A percentile compares a stretch with the other conserved stretches of the same genome.
phyloP scores from a whole-genome alignment of 2,888 invertebrate species.

The Meliscaeva auricollis region DNA sequence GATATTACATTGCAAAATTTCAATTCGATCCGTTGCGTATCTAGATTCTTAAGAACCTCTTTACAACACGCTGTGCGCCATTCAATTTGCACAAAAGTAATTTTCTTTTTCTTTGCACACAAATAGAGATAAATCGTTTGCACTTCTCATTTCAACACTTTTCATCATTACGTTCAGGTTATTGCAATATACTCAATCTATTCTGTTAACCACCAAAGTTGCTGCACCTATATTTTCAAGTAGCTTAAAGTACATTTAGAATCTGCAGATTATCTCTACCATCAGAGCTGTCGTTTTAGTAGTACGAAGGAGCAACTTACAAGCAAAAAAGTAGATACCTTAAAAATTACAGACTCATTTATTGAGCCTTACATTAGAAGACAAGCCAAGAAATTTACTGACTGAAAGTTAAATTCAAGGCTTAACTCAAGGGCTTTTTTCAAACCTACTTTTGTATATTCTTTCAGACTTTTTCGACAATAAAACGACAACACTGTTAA shows the following conservation, averaged over 20 bases:
- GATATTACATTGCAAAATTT: constrained; percentile 36
- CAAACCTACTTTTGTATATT: too few relatives aligned
- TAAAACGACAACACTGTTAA: neutral
- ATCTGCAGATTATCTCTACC: neutral
- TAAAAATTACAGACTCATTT: too few relatives aligned
- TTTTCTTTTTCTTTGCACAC: constrained; percentile 21
- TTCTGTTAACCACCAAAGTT: constrained; percentile 40
- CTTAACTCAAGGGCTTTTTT: too few relatives aligned
- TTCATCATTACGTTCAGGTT: neutral
- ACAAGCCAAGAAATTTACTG: too few relatives aligned
- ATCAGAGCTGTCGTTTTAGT: neutral
- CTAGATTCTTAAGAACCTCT: constrained; percentile 1
- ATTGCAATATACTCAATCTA: neutral
- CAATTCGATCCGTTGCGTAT: constrained; percentile 37
- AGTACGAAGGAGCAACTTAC: neutral
- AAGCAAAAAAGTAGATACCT: too few relatives aligned
- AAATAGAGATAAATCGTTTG: constrained; percentile 36
- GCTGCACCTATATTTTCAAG: constrained; percentile 46
- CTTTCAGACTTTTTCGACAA: too few relatives aligned
- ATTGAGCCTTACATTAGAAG: too few relatives aligned
- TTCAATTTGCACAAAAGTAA: constrained; percentile 42
- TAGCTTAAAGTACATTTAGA: neutral
- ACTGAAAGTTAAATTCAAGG: too few relatives aligned
- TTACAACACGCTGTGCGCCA: constrained; percentile 30
- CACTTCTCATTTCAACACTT: constrained; percentile 62